A percentile compares a stretch with the other conserved stretches of the same genome.
phyloP scores from a whole-genome alignment of 1,140 invertebrate genomes.

The Trichogramma pretiosum region DNA sequence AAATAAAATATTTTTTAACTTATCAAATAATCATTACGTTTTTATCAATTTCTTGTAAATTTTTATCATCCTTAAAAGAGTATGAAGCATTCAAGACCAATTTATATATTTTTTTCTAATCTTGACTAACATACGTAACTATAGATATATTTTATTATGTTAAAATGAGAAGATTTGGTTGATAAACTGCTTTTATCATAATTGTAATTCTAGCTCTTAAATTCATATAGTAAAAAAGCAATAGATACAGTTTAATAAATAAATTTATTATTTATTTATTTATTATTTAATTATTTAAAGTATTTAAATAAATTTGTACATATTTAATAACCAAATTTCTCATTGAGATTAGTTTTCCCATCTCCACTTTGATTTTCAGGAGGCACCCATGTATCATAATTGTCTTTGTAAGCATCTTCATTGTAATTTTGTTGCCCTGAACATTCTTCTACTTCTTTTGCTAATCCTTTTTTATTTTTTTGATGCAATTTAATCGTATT shows the following conservation, averaged over 20 bases:
- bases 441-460: slow-evolving; percentile 38
- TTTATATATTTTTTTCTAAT: no score
- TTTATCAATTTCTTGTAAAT: no score
- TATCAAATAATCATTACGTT: no score
- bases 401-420: slow-evolving; percentile 48
- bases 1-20: no score
- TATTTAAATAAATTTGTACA: neutral
- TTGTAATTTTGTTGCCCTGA: slow-evolving; percentile 31
- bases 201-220: no score
- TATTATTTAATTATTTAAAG: neutral
- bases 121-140: no score
- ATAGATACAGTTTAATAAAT: neutral
- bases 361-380: slow-evolving; percentile 68
- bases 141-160: no score
- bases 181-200: no score
- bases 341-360: slow-evolving; percentile 70
- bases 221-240: no score
- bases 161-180: no score
- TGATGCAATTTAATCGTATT: slow-evolving; percentile 18
- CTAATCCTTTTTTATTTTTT: slow-evolving; percentile 31
- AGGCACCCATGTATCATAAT: slow-evolving; percentile 71
- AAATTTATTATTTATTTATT: neutral
- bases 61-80: no score
- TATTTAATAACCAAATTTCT: slow-evolving; percentile 72
- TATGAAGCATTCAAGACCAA: no score